Conservation (phyloP, 2,888 invertebrate species). For the Drosophila infuscata region DNA sequence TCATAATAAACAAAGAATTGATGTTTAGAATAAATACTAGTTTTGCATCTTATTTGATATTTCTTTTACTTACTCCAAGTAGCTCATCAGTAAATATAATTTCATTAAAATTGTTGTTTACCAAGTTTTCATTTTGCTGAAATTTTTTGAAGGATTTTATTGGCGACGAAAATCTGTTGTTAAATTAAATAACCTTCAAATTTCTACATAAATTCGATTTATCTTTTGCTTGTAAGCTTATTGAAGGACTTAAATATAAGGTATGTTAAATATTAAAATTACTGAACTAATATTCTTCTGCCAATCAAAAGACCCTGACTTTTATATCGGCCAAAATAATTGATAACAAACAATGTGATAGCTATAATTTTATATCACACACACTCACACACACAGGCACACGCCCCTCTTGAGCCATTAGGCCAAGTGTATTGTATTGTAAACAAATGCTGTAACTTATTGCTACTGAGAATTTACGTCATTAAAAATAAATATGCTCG, state of each 20-base stretch:
- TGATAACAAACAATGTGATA: constrained; percentile 36
- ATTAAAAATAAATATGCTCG: constrained; percentile 79
- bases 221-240: neutral
- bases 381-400: constrained; percentile 7
- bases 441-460: constrained; percentile 61
- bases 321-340: constrained; percentile 23
- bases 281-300: neutral
- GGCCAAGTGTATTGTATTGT: constrained; percentile 53
- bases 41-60: neutral
- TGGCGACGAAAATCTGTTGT: too few species aligned
- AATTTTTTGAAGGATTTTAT: neutral
- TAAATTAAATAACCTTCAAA: too few species aligned
- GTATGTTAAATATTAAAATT: neutral
- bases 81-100: neutral
- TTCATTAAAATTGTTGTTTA: neutral
- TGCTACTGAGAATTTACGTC: constrained; percentile 70
- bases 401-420: constrained; percentile 27
- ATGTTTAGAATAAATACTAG: too few species aligned
- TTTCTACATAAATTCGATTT: neutral
- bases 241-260: neutral
- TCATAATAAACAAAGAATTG: neutral
- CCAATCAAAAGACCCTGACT: constrained; percentile 4
- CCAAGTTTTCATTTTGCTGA: neutral
- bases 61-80: neutral
- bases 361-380: constrained; percentile 13